These are phyloP conservation scores for Metalampra italica DNA, from an alignment of 2,888 invertebrate species.

Conservation along the genomic window DNA sequence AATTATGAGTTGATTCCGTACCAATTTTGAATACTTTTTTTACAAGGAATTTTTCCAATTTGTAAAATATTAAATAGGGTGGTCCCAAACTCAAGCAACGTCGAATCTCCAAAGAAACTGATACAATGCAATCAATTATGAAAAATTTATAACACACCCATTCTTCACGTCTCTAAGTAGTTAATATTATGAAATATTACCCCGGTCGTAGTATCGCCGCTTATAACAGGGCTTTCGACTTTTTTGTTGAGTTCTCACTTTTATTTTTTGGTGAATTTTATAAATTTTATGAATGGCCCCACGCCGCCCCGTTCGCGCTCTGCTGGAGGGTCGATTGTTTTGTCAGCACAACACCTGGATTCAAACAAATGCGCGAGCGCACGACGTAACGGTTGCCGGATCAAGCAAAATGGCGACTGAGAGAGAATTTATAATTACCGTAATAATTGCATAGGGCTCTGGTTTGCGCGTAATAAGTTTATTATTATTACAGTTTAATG, in stretches of 20 bases:
- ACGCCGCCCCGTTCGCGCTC: conserved; percentile 64
- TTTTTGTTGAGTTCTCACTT: conserved; percentile 51
- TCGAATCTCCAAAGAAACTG: conserved; percentile 27
- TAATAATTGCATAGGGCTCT: conserved; percentile 1
- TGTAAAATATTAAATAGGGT: conserved; percentile 7
- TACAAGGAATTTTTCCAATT: neutral
- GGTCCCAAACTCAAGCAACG: conserved; percentile 23
- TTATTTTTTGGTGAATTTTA: conserved; percentile 64
- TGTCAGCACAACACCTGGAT: conserved; percentile 76
- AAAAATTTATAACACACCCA: conserved; percentile 60
- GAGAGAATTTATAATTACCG: conserved; percentile 8
- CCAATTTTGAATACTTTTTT: too few species aligned
- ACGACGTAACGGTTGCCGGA: conserved; percentile 45
- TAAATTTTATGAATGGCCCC: conserved; percentile 64
- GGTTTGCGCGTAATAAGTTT: too few species aligned
- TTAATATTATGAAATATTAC: conserved; percentile 75
- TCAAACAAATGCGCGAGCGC: conserved; percentile 63
- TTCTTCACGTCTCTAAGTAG: conserved; percentile 66
- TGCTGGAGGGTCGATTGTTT: conserved; percentile 69
- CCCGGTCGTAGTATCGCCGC: conserved; percentile 47
- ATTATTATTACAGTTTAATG: too few species aligned
- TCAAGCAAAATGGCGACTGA: conserved; percentile 56
- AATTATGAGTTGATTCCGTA: too few species aligned
- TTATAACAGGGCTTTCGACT: conserved; percentile 28
- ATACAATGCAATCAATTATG: conserved; percentile 57